A percentile compares a stretch with the other conserved stretches of the same genome.
Evolutionary conservation across 1,140 invertebrate species (phyloP).

Genomic region (Panagrolaimus sp.): DNA sequence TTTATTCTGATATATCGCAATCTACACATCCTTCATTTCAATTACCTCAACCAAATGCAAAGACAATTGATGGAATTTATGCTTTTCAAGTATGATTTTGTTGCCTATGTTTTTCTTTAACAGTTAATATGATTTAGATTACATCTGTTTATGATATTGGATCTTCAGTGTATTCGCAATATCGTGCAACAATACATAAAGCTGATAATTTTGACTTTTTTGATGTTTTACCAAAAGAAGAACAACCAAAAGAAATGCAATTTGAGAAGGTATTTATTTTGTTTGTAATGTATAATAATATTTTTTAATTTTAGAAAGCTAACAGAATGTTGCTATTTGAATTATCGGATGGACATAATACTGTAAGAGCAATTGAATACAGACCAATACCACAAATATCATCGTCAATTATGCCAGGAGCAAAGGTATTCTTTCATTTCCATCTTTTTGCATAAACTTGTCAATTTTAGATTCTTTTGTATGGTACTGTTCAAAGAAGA

Average conservation of each 20-base stretch:
- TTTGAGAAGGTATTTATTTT: not conserved
- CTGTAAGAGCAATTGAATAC: not conserved
- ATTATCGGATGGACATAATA: not conserved
- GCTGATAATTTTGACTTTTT: constrained; percentile 14
- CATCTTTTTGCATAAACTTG: not conserved
- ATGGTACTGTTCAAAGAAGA: not conserved
- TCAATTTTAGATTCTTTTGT: not conserved
- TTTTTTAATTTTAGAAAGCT: not conserved
- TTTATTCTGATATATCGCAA: not conserved
- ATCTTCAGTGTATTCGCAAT: not conserved
- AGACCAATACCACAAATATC: not conserved
- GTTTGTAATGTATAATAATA: not conserved
- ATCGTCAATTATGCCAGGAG: not conserved
- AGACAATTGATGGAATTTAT: not conserved
- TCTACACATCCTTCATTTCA: constrained; percentile 2
- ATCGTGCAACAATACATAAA: not conserved
- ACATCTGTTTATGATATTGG: constrained; percentile 6
- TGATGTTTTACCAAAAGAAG: not conserved
- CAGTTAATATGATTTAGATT: not conserved
- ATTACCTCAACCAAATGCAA: not conserved
- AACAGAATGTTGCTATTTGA: not conserved
- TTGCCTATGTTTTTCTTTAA: not conserved
- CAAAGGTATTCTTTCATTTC: not conserved
- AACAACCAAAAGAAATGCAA: not conserved
- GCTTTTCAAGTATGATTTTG: constrained; percentile 6